Evolutionary conservation across 2,113 vertebrate species (phyloP).

Genomic region (Columba livia): DNA sequence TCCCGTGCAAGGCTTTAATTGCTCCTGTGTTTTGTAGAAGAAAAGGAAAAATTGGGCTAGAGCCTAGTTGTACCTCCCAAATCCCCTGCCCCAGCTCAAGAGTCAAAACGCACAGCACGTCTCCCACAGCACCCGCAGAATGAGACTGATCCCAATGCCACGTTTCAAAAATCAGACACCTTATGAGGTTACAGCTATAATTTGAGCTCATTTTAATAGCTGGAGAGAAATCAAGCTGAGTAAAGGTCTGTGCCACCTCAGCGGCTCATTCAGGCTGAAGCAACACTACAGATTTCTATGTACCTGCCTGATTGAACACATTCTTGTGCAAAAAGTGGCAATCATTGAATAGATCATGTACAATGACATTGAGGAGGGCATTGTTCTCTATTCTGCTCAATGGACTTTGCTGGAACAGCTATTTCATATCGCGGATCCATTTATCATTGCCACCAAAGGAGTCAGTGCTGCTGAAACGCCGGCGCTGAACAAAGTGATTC

Average conservation of each 20-base stretch:
- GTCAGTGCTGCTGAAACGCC: conserved; percentile 64
- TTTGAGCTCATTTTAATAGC: conserved; percentile 55
- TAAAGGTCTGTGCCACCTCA: conserved; percentile 53
- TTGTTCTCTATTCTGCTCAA: conserved; percentile 78
- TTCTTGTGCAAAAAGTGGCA: conserved; percentile 75
- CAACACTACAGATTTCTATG: conserved; percentile 55
- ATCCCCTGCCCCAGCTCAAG: not conserved
- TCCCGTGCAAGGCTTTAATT: not conserved
- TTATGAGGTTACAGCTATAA: conserved; percentile 16
- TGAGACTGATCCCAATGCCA: conserved; percentile 11
- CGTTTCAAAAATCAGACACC: conserved; percentile 22
- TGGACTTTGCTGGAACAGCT: conserved; percentile 78
- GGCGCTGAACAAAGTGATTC: conserved; percentile 69
- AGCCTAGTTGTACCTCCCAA: not conserved
- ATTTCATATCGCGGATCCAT: conserved; percentile 76
- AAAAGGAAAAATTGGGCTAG: not conserved
- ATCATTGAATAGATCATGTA: conserved; percentile 70
- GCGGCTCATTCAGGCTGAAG: conserved; percentile 57
- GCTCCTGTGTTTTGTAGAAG: not conserved
- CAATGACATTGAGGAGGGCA: conserved; percentile 79
- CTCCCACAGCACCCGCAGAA: not conserved
- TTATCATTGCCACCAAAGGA: conserved; percentile 77
- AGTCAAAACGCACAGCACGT: conserved; percentile 5
- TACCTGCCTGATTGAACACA: conserved; percentile 68
- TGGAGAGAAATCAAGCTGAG: conserved; percentile 62